Conservation (phyloP, 2,113 vertebrate genomes). For the Passer domesticus region DNA sequence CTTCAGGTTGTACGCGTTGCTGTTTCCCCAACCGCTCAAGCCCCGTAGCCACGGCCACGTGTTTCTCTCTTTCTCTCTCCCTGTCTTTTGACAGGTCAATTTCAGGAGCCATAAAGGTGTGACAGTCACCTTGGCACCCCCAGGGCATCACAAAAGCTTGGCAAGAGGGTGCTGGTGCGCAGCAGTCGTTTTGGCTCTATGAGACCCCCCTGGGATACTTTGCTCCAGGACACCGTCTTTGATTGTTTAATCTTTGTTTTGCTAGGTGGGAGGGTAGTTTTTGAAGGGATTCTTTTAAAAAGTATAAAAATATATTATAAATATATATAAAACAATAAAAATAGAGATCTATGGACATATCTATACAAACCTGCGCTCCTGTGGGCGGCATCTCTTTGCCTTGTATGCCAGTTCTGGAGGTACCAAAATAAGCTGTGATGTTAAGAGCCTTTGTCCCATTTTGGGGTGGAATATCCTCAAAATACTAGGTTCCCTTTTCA, state of each 20-base stretch:
- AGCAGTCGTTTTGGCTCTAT: not conserved
- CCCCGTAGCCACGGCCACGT: rapidly evolving
- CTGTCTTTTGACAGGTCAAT: not conserved
- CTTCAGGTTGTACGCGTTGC: not conserved
- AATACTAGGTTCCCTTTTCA: not conserved
- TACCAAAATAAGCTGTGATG: not conserved
- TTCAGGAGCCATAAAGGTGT: slow-evolving; percentile 26
- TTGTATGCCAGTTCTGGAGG: rapidly evolving
- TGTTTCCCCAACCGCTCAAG: not conserved
- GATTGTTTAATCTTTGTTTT: slow-evolving; percentile 58
- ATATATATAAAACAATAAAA: slow-evolving; percentile 64
- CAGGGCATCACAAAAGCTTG: slow-evolving; percentile 17
- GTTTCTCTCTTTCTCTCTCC: slow-evolving; percentile 14
- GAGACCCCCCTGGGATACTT: not conserved
- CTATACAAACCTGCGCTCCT: not conserved
- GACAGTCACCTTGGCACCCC: slow-evolving; percentile 18
- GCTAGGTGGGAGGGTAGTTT: slow-evolving; percentile 59
- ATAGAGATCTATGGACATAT: slow-evolving; percentile 60
- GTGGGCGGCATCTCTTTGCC: not conserved
- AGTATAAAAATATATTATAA: slow-evolving; percentile 66
- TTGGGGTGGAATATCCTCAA: not conserved
- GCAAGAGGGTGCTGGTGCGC: not conserved
- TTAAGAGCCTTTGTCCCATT: not conserved
- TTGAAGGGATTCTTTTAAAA: slow-evolving; percentile 66
- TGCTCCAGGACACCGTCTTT: slow-evolving; percentile 36